phyloP scores from a whole-genome alignment of 1,140 invertebrate genomes.

The Drosophila burlai region DNA sequence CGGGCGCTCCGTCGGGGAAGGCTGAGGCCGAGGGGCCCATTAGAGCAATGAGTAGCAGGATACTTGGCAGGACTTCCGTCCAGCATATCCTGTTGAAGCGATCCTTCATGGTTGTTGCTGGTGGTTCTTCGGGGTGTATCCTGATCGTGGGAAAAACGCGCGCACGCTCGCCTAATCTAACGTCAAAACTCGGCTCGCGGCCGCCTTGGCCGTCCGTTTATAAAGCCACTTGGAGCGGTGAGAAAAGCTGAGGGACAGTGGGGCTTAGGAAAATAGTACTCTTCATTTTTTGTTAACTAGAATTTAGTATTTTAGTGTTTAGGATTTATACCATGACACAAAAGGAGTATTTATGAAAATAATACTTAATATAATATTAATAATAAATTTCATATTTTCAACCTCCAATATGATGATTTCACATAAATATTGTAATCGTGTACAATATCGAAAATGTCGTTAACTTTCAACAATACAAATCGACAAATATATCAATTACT shows the following conservation, averaged over 20 bases:
- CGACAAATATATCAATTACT: too few relatives aligned
- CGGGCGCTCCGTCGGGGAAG: slow-evolving; percentile 91
- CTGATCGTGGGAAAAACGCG: slow-evolving; percentile 51
- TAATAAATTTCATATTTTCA: too few relatives aligned
- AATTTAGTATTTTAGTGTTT: too few relatives aligned
- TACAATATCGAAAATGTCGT: too few relatives aligned
- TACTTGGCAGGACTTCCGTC: not conserved
- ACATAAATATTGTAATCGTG: too few relatives aligned
- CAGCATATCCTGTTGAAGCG: slow-evolving; percentile 13
- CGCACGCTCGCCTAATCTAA: slow-evolving; percentile 64
- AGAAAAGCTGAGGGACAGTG: slow-evolving; percentile 35
- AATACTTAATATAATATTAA: too few relatives aligned
- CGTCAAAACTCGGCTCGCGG: slow-evolving; percentile 63
- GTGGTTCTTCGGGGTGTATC: slow-evolving; percentile 2
- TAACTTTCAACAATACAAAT: too few relatives aligned
- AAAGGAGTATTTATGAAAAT: too few relatives aligned
- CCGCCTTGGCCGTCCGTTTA: slow-evolving; percentile 64
- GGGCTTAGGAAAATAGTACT: not conserved
- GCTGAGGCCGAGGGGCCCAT: slow-evolving; percentile 39
- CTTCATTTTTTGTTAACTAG: too few relatives aligned
- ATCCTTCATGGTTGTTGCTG: slow-evolving; percentile 38
- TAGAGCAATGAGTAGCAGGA: slow-evolving; percentile 28
- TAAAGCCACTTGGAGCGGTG: slow-evolving; percentile 57
- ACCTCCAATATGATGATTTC: too few relatives aligned
- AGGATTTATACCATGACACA: too few relatives aligned